phyloP scores from a whole-genome alignment of 1,140 invertebrate genomes.

The Thereuonema tuberculata region DNA sequence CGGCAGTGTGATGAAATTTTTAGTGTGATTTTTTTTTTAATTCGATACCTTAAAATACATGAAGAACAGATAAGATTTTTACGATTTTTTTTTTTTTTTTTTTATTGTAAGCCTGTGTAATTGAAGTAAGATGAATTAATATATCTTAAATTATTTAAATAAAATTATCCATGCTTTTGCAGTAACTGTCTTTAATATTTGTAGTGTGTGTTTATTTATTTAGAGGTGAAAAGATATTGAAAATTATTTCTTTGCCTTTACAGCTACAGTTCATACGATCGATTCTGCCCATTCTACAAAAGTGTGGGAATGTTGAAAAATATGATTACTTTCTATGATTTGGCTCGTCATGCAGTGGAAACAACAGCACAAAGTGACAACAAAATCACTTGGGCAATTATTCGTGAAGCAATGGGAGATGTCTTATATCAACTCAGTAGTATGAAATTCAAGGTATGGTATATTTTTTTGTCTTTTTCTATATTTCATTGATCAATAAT shows the following conservation, averaged over 20 bases:
- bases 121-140: too few relatives aligned
- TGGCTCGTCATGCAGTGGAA: conserved; percentile 94
- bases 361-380: conserved; percentile 97
- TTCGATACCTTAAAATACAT: too few relatives aligned
- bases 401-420: conserved; percentile 90
- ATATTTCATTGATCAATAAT: not conserved
- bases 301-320: conserved; percentile 97
- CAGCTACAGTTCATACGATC: conserved; percentile 88
- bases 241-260: not conserved
- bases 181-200: too few relatives aligned
- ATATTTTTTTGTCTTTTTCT: not conserved
- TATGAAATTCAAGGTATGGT: conserved; percentile 95
- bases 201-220: too few relatives aligned
- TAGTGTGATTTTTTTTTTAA: too few relatives aligned
- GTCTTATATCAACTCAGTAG: conserved; percentile 94
- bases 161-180: too few relatives aligned
- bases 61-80: too few relatives aligned
- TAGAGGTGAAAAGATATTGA: too few relatives aligned
- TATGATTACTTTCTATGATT: conserved; percentile 97
- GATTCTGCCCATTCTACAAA: conserved; percentile 99
- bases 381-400: conserved; percentile 97
- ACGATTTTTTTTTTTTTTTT: too few relatives aligned
- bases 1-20: too few relatives aligned
- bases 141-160: too few relatives aligned
- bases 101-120: too few relatives aligned